Evolutionary conservation across 2,113 vertebrate species (phyloP).

Genomic region (Silurus meridionalis): DNA sequence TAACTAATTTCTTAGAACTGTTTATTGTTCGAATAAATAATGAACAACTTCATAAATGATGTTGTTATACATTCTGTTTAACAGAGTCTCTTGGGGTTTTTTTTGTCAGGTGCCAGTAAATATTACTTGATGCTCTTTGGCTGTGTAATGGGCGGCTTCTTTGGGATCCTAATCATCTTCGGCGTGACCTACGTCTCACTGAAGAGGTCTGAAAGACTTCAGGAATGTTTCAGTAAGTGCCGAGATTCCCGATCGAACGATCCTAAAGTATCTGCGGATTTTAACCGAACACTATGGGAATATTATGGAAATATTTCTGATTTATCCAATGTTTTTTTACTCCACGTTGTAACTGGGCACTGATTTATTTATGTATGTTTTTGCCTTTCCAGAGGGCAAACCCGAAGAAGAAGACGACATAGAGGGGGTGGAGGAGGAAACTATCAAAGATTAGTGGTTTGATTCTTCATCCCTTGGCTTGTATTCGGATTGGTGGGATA

Average conservation of each 20-base stretch:
- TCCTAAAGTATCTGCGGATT: background rate
- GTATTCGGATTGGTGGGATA: background rate
- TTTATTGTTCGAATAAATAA: background rate
- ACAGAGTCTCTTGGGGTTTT: background rate
- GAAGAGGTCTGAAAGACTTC: constrained; percentile 61
- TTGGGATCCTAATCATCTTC: constrained; percentile 60
- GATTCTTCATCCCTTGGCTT: background rate
- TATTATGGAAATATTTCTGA: no score
- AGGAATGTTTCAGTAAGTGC: constrained; percentile 66
- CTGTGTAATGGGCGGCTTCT: constrained; percentile 67
- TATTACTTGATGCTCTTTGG: constrained; percentile 59
- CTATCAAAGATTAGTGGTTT: constrained; percentile 7
- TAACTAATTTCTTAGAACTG: background rate
- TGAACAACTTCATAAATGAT: background rate
- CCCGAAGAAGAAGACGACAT: constrained; percentile 60
- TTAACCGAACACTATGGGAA: background rate
- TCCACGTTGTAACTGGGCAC: background rate
- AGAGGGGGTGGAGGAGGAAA: constrained; percentile 45
- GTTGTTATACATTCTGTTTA: background rate
- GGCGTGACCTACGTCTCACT: constrained; percentile 51
- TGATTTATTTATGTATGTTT: background rate
- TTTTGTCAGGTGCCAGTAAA: constrained; percentile 53
- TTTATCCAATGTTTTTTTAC: background rate
- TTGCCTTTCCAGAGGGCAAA: constrained; percentile 56
- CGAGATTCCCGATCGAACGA: background rate